These are phyloP conservation scores for Sarcophaga rosellei DNA, from an alignment of 2,888 invertebrate genomes.

Conservation along the genomic window DNA sequence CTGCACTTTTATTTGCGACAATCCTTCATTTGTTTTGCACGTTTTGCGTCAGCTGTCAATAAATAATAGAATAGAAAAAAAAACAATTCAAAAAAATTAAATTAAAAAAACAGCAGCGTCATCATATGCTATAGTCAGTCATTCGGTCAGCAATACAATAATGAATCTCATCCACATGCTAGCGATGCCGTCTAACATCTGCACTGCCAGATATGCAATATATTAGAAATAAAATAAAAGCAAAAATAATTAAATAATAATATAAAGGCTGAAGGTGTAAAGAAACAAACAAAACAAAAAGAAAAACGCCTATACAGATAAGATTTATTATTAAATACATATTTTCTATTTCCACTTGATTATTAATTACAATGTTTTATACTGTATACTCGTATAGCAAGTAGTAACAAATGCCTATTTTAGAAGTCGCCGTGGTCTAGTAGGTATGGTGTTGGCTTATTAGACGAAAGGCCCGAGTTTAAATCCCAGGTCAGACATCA, in stretches of 20 bases:
- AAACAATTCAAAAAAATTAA: neutral
- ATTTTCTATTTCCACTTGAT: too few relatives aligned
- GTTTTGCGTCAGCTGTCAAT: constrained; percentile 46
- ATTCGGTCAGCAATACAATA: constrained; percentile 32
- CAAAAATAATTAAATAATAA: neutral
- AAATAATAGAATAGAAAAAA: neutral
- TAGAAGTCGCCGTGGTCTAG: too few relatives aligned
- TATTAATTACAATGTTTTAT: too few relatives aligned
- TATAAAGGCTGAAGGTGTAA: too few relatives aligned
- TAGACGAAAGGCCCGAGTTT: too few relatives aligned
- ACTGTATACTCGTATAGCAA: too few relatives aligned
- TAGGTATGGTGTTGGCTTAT: too few relatives aligned
- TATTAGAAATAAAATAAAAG: neutral
- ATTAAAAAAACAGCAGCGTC: constrained; percentile 22
- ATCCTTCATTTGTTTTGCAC: constrained; percentile 2
- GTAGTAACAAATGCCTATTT: too few relatives aligned
- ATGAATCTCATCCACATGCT: constrained; percentile 6
- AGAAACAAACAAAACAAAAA: too few relatives aligned
- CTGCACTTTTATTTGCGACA: constrained; percentile 5
- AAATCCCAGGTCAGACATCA: too few relatives aligned
- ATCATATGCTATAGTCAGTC: constrained; percentile 40
- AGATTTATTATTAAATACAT: too few relatives aligned
- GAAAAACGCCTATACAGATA: too few relatives aligned
- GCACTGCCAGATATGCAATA: neutral
- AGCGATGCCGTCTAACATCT: constrained; percentile 33